Percentiles rank a stretch among this genome's conserved stretches.
Evolutionary conservation across 2,888 invertebrate species (phyloP).

Genomic region (Baronia brevicornis): DNA sequence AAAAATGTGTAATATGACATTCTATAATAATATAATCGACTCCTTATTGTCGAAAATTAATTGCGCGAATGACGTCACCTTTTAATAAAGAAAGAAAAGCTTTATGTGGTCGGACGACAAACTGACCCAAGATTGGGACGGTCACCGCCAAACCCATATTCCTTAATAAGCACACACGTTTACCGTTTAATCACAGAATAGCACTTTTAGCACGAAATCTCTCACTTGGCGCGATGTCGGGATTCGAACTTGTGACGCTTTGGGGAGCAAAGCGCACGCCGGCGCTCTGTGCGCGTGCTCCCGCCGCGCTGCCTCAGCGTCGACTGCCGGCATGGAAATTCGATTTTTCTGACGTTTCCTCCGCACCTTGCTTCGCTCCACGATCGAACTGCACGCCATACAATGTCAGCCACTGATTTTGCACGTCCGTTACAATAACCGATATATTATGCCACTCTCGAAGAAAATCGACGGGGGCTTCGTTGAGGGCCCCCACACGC

Average conservation of each 20-base stretch:
- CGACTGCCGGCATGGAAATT: conserved; percentile 74
- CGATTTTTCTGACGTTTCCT: conserved; percentile 75
- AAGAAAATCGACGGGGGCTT: conserved; percentile 37
- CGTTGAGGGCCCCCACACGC: conserved; percentile 44
- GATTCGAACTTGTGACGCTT: conserved; percentile 24
- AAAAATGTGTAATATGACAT: conserved; percentile 21
- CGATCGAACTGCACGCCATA: conserved; percentile 73
- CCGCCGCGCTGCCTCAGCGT: conserved; percentile 69
- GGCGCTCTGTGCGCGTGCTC: conserved; percentile 59
- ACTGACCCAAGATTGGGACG: conserved; percentile 45
- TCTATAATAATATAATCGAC: conserved; percentile 19
- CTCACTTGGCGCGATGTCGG: conserved; percentile 29
- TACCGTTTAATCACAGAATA: conserved; percentile 13
- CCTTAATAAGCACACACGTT: conserved; percentile 32
- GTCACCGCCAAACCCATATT: conserved; percentile 56
- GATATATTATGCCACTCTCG: conserved; percentile 52
- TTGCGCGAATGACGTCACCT: conserved; percentile 67
- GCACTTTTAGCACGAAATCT: conserved; percentile 53
- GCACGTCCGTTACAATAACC: conserved; percentile 60
- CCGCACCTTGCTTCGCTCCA: conserved; percentile 63
- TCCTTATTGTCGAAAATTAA: conserved; percentile 39
- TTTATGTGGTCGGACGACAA: conserved; percentile 52
- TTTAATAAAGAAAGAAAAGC: conserved; percentile 57
- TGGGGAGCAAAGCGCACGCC: conserved; percentile 46
- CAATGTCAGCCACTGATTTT: conserved; percentile 61